A percentile compares a stretch with the other conserved stretches of the same genome.
phyloP scores from a whole-genome alignment of 2,888 invertebrate genomes.

The Chrysolina americana region DNA sequence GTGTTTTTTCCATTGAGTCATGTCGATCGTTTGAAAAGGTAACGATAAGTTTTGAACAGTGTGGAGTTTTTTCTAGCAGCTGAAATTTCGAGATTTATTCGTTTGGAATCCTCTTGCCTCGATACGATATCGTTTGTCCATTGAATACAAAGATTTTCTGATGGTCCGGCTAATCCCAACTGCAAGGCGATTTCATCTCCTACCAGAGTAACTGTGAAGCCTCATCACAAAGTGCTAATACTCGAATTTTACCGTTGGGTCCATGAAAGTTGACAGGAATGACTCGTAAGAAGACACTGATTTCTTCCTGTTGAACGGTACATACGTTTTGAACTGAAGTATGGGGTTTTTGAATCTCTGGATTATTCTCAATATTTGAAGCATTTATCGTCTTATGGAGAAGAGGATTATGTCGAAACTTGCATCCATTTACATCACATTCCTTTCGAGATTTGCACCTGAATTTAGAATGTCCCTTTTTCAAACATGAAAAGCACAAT shows the following conservation, averaged over 20 bases:
- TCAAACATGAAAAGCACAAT: not conserved
- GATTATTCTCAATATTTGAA: no score
- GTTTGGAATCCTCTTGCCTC: conserved; percentile 3
- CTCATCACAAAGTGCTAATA: not conserved
- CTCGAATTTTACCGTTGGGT: not conserved
- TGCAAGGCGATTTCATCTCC: not conserved
- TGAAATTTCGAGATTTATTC: not conserved
- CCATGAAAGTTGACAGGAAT: not conserved
- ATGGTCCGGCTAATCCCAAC: not conserved
- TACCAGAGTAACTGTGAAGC: not conserved
- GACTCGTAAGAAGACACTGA: no score
- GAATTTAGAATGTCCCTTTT: no score
- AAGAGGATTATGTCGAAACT: no score
- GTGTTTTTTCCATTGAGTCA: not conserved
- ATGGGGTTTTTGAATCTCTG: no score
- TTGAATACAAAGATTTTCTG: not conserved
- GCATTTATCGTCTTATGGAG: no score
- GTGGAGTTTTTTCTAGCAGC: not conserved
- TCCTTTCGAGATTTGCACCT: no score
- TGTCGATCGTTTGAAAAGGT: conserved; percentile 5
- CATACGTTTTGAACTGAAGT: not conserved
- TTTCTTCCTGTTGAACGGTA: conserved; percentile 1
- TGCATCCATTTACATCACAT: no score
- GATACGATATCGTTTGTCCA: not conserved
- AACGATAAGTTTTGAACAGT: not conserved